A percentile compares a stretch with the other conserved stretches of the same genome.
Conservation (phyloP, 2,797 vertebrate species). For the Hephaestus fuliginosus region DNA sequence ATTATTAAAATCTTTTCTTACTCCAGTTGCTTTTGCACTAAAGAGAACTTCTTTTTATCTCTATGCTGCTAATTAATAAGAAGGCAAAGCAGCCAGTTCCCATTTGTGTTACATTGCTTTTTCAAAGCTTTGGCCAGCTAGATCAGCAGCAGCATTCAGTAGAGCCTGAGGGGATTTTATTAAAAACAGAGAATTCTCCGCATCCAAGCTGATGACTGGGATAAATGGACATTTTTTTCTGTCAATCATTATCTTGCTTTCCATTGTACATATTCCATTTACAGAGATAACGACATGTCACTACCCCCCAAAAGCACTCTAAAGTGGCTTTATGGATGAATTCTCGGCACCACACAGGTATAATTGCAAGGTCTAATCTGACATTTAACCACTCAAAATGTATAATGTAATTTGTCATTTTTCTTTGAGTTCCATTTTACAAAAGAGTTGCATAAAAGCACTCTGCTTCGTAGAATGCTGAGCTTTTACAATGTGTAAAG, state of each 20-base stretch:
- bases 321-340: constrained; percentile 66
- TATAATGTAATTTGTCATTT: constrained; percentile 74
- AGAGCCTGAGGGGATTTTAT: constrained; percentile 47
- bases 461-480: constrained; percentile 52
- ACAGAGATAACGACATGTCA: constrained; percentile 56
- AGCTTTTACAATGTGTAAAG: constrained; percentile 53
- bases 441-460: constrained; percentile 71
- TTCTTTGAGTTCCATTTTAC: constrained; percentile 74
- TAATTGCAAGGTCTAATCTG: constrained; percentile 67
- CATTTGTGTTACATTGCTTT: constrained; percentile 42
- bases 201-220: constrained; percentile 43
- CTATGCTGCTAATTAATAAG: constrained; percentile 43
- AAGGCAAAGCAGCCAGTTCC: constrained; percentile 30
- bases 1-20: constrained; percentile 35
- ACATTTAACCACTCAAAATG: constrained; percentile 76
- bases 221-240: constrained; percentile 52
- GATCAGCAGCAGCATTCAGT: constrained; percentile 36
- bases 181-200: constrained; percentile 47
- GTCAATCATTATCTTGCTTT: constrained; percentile 63
- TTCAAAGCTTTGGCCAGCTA: constrained; percentile 15
- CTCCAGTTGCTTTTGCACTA: constrained; percentile 26
- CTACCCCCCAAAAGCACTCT: constrained; percentile 49
- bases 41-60: constrained; percentile 22
- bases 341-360: constrained; percentile 57
- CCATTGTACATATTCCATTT: constrained; percentile 72